Percentiles rank a stretch among this genome's conserved stretches.
phyloP scores from a whole-genome alignment of 2,888 invertebrate species.

The Apodemia zela region DNA sequence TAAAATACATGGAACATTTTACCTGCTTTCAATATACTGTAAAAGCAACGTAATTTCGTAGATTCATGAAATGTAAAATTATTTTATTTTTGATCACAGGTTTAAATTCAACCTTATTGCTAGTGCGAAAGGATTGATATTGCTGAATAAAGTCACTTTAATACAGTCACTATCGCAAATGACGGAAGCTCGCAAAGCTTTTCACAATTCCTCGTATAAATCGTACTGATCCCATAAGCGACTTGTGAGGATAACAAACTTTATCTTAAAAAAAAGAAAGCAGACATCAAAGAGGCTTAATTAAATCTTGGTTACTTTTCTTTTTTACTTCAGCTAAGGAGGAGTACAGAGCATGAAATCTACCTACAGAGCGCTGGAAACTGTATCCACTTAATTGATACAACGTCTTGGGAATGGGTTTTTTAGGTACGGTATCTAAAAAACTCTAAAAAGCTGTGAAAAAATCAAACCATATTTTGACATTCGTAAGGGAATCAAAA shows the following conservation, averaged over 20 bases:
- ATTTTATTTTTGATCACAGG: neutral
- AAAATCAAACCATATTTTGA: no score
- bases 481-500: no score
- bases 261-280: conserved; percentile 21
- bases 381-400: no score
- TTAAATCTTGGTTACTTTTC: neutral
- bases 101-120: neutral
- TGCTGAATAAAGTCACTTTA: neutral
- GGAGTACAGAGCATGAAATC: no score
- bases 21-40: conserved; percentile 9
- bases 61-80: conserved; percentile 16
- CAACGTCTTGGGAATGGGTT: no score
- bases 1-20: conserved; percentile 12
- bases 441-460: no score
- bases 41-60: conserved; percentile 5
- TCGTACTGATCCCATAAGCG: conserved; percentile 33
- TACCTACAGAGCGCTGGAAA: no score
- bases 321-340: neutral
- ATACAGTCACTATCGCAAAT: conserved; percentile 14
- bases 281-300: neutral
- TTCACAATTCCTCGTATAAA: conserved; percentile 48
- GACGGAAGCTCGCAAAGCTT: conserved; percentile 35
- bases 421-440: no score
- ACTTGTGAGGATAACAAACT: conserved; percentile 30
- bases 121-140: neutral